phyloP scores from a whole-genome alignment of 2,113 vertebrate genomes.

The Labeo catla region DNA sequence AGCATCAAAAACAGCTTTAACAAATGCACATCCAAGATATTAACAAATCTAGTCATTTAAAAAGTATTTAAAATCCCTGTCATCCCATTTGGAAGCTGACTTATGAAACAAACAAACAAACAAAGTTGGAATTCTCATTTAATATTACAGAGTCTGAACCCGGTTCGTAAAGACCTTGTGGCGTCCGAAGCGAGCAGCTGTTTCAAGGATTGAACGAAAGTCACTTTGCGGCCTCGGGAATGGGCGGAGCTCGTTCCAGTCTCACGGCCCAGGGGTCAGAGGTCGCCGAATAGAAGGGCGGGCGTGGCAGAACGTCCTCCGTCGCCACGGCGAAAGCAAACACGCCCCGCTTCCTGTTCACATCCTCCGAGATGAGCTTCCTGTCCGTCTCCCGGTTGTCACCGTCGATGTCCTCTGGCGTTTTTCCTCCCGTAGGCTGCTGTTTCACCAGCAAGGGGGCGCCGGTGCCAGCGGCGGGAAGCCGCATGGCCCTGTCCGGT shows the following conservation, averaged over 20 bases:
- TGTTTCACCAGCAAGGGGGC: constrained; percentile 69
- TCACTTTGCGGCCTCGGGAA: constrained; percentile 89
- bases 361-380: constrained; percentile 77
- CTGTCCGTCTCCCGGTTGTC: constrained; percentile 79
- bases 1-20: constrained; percentile 46
- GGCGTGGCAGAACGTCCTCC: constrained; percentile 82
- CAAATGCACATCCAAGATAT: constrained; percentile 46
- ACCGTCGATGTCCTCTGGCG: constrained; percentile 80
- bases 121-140: constrained; percentile 16
- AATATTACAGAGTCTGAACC: constrained; percentile 31
- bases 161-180: neutral
- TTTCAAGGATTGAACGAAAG: constrained; percentile 3
- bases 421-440: constrained; percentile 66
- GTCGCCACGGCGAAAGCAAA: constrained; percentile 88
- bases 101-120: constrained; percentile 30
- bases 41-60: constrained; percentile 30
- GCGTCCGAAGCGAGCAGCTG: neutral
- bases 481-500: constrained; percentile 74
- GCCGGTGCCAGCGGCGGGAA: constrained; percentile 60
- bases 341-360: constrained; percentile 87
- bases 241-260: constrained; percentile 82
- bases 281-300: constrained; percentile 84
- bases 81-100: constrained; percentile 53
- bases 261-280: constrained; percentile 89
- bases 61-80: constrained; percentile 53